Evolutionary conservation across 30 jellyfish, hydroid and myxozoan genomes (phyloP), one percentile per base, ranked within the genome.

Genomic region (Hydra vulgaris): DNA sequence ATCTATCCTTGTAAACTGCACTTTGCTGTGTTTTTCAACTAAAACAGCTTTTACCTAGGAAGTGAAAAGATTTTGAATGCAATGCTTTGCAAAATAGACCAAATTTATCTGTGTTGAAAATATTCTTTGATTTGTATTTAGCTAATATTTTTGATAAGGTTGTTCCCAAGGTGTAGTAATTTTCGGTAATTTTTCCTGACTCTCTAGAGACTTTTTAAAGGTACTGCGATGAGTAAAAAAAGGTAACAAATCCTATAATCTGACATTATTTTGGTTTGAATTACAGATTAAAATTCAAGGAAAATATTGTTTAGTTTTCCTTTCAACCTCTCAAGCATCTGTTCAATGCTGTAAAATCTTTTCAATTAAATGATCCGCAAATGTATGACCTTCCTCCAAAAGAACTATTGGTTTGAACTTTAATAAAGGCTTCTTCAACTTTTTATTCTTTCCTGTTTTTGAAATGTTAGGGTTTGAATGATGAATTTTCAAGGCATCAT

Each of bases 281-380:
- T 17, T 56, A 56, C 71, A 56, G 71, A 17, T 56, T 56, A 56
- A 56, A 56, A 56, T n/a, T 56, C 71, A 56, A 15, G 71, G 71
- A 56, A 56, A 56, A 56, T 56, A 56, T 56, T n/a, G 18, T 56
- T 56, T 56, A 56, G 18, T n/a, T 56, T 56, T 56, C 71, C 71
- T 56, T 56, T n/a, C 71, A 56, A 56, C n/a, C 71, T 56, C 71
- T 56, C 71, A 56, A 56, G n/a, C n/a, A 56, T 56, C 71, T n/a
- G 71, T 56, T 56, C n/a, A n/a, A n/a, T 56, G 71, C 71, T 56
- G 18, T 56, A 56, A 56, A 56, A 56, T 56, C n/a, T 56, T 56
- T 56, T 17, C n/a, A 56, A 56, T 56, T 56, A 56, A 56, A 71
- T 71, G 16, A 17, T 15, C 21, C 17, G 79, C 79, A 71, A 71